Evolutionary conservation across 2,888 invertebrate species (phyloP), one percentile per base, ranked within the genome.

Genomic region (Chymomyza amoena): DNA sequence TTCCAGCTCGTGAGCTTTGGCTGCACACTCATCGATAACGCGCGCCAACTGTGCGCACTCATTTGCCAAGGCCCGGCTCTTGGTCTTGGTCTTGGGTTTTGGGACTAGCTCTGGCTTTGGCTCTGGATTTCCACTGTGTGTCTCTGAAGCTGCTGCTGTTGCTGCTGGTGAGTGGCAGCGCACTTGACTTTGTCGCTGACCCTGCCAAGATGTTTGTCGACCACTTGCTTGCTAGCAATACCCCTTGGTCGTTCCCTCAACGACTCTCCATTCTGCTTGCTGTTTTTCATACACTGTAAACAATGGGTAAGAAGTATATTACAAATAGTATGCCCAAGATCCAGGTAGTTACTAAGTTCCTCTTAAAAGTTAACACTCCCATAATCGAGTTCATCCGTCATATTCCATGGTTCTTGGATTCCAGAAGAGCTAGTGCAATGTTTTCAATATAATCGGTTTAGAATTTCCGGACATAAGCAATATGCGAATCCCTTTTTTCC

Each of bases 101-200:
- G 57, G 57, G n/a, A 18, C 56, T 32, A 4, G 32, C 32, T 45
- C 56, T 32, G 9, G 32, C 32, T 45, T 13, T 45, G 10, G 13
- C 10, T 13, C 13, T 45, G 39, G 39, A 13, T 13, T 45, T 45
- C 39, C 13, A 13, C 39, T 13, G 39, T 13, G 39, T 45, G 39
- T 45, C 39, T 13, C 39, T 45, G 62, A 6, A 5, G 51, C 18
- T 65, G 59, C 45, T 65, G 59, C 39, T 32, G 32, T 4, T 32
- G 65, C 45, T 32, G 36, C 59, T 52, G 36, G 36, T 32, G 54
- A 54, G 64, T 45, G 39, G 39, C 39, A 45, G 39, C 39, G 83
- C 87, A 87, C 88, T 87, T 87, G 88, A 87, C 87, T 85, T 74
- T 78, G 78, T 71, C 73, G 83, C 81, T 87, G 87, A 87, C 87